Base-by-base conservation (phyloP, 2,888 invertebrate species). In the Pandemis heparana region DNA sequence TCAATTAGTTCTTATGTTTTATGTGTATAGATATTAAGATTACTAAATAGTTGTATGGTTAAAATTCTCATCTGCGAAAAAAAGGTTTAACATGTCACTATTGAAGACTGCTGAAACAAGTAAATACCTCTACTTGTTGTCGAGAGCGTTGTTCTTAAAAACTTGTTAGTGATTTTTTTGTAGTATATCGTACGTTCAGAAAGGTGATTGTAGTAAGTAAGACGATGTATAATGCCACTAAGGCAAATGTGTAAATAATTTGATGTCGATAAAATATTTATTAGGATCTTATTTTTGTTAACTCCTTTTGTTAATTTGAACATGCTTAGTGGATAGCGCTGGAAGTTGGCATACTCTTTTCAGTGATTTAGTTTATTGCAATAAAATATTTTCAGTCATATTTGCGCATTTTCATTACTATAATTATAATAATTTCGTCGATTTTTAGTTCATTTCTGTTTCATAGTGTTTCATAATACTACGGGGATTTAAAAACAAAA, bases 321-420 rank as follows among this genome's bases (percentile, higher is more conserved):
- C 87, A 83, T 88, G 89, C 89, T 87, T 90, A 84, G 83, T 81
- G 83, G 81, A 84, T 81, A 84, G 83, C 83, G 85, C 84, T 84
- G 86, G 84, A 86, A 83, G 86, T 84, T 84, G 85, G 89, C 89
- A 86, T 88, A 89, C 87, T 87, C 84, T 89, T 85, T 87, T 89
- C 89, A 91, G 92, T 91, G 89, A 90, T 92, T 92, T 91, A 90
- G 87, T 91, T 92, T 80, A 88, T 87, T 87, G 86, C 87, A 91
- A 89, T 88, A 88, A 92, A 92, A 91, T 89, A 90, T 89, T 91
- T 91, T 90, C 87, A 88, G 90, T 91, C 87, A 84, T 81, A 75
- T 71, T 56, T 78, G 78, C 76, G 75, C 81, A 16, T 16, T 16
- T 43, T 62, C 6, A 43, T 62, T 43, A 12, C 10, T 12, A 43